Base-by-base conservation (phyloP, 2,113 vertebrate genomes). In the Cyprinus carpio region DNA sequence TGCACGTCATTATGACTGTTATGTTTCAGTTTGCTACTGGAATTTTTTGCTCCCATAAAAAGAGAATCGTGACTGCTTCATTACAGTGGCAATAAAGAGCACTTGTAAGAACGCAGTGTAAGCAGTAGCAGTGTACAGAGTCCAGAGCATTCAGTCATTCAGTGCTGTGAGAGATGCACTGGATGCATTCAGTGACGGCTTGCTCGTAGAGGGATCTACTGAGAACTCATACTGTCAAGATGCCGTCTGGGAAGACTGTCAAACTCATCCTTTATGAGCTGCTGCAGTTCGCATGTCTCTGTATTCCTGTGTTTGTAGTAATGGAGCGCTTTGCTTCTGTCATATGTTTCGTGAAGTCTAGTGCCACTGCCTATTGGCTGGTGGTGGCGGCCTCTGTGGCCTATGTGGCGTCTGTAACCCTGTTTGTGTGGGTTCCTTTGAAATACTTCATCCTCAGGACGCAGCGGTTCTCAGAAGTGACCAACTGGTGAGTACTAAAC, bases 371-470 rank as follows among this genome's bases (percentile, higher is more conserved):
- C 23, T 96, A 96, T 51, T 96, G 96, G 95, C 92, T 96, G 1
- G 90, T 96, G 75, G 92, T 97, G 89, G 95, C 96, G 6, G 92
- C 87, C 60, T 94, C 95, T 0, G 12, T 96, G 13, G 96, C 95
- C 49, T 95, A 95, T 20, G 92, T 96, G 88, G 95, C 95, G 84
- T 91, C 88, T 2, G 90, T 84, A 75, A 94, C 92, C 46, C 92
- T 97, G 86, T 90, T 97, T 88, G 94, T 96, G 85, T 95, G 95
- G 96, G 91, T 95, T 80, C 97, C 97, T 58, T 88, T 96, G 51
- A 96, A 96, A 91, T 95, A 93, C 88, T 34, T 93, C 86, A 91
- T 93, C 72, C 85, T 94, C 90, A 96, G 90, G 90, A 84, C 84
- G 58, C 89, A 80, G 87, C 77, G 91, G 27, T 87, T 90, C 80